Evolutionary conservation across 2,888 invertebrate genomes (phyloP).

Genomic region (Empis livida): DNA sequence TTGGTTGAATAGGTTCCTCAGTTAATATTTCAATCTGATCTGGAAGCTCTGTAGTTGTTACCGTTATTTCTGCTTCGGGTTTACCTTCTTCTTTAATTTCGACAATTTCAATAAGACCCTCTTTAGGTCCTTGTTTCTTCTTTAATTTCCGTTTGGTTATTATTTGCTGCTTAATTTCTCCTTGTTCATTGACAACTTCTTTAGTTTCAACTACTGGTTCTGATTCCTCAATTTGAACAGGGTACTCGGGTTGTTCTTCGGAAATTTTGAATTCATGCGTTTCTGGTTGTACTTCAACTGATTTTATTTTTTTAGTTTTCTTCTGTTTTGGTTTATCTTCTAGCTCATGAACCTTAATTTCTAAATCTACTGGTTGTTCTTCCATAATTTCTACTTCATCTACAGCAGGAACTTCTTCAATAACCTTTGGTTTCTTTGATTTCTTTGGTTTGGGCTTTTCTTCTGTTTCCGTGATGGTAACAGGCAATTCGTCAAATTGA

Average conservation of each 20-base stretch:
- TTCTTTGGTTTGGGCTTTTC: slow-evolving; percentile 17
- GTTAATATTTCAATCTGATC: background rate
- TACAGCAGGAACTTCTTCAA: slow-evolving; percentile 7
- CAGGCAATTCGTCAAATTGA: slow-evolving; percentile 9
- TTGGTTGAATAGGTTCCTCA: slow-evolving; percentile 22
- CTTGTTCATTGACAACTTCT: slow-evolving; percentile 19
- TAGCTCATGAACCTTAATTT: background rate
- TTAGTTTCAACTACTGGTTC: slow-evolving; percentile 18
- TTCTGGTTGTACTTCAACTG: slow-evolving; percentile 6
- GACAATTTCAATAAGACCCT: slow-evolving; percentile 34
- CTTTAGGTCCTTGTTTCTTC: slow-evolving; percentile 30
- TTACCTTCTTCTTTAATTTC: slow-evolving; percentile 16
- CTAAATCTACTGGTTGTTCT: slow-evolving; percentile 9
- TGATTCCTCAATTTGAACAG: slow-evolving; percentile 21
- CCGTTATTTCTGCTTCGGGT: slow-evolving; percentile 22
- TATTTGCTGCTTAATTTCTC: slow-evolving; percentile 22
- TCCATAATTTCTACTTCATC: slow-evolving; percentile 12
- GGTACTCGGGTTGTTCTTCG: slow-evolving; percentile 11
- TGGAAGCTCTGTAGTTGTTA: slow-evolving; percentile 26
- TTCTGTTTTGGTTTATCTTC: slow-evolving; percentile 11
- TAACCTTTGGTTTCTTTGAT: slow-evolving; percentile 14
- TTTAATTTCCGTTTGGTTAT: slow-evolving; percentile 27
- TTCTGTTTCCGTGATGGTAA: background rate
- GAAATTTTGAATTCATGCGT: slow-evolving; percentile 8
- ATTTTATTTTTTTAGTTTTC: slow-evolving; percentile 18